Evolutionary conservation across 2,888 invertebrate species (phyloP).

Genomic region (Embidobia sp.): DNA sequence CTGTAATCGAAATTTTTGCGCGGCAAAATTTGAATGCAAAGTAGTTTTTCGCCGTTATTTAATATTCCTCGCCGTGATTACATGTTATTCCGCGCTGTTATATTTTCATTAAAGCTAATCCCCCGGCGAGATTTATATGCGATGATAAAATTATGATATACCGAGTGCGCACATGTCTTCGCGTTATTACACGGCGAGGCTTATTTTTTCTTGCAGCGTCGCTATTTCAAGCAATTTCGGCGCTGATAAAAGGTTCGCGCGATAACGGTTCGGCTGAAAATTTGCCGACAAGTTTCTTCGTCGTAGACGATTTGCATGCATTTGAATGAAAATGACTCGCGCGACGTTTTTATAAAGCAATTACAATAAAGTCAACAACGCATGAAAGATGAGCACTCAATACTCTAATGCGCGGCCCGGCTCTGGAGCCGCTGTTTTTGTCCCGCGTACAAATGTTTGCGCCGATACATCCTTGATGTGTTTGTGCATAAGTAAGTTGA

Average conservation of each 20-base stretch:
- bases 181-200: no score
- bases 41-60: no score
- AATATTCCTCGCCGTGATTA: no score
- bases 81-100: no score
- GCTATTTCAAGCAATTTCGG: not conserved
- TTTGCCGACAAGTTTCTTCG: not conserved
- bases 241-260: not conserved
- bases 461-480: constrained; percentile 39
- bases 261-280: constrained; percentile 10
- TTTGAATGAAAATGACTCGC: constrained; percentile 36
- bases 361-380: constrained; percentile 34
- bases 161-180: no score
- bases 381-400: constrained; percentile 47
- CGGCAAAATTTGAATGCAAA: no score
- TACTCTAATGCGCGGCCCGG: constrained; percentile 17
- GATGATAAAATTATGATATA: no score
- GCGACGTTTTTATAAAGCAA: constrained; percentile 32
- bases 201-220: no score
- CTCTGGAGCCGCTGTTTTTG: constrained; percentile 38
- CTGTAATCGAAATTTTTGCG: no score
- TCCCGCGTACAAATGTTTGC: constrained; percentile 67
- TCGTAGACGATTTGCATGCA: constrained; percentile 39
- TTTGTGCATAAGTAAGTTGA: constrained; percentile 30
- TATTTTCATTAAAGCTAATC: no score
- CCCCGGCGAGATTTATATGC: no score